Evolutionary conservation across 37 sponge, comb jelly and placozoan species (phyloP), one percentile per base, ranked within the genome.

Genomic region (Theonella swinhoei): DNA sequence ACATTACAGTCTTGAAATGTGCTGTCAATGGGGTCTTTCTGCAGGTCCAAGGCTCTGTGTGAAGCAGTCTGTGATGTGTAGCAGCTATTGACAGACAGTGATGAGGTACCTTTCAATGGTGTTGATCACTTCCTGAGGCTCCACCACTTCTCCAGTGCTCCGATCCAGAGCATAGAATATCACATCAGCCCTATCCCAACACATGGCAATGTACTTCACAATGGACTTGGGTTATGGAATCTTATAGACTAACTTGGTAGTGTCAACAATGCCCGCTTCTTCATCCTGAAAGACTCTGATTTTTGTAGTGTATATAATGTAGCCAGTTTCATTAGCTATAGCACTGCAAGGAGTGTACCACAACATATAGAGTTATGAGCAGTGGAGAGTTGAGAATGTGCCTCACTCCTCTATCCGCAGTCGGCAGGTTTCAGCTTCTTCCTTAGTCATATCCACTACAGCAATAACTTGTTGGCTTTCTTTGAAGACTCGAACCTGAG

Each of bases 151-250:
- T 20, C 34, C 66, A 73, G 72, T 42, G 36, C 0, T 3, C 0
- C 43, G 54, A 9, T 83, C 33, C 29, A 83, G 42, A 34, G 32
- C 47, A 31, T 67, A 75, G 75, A 83, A 74, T 11, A 65, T 19
- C 32, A 83, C 47, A 34, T 83, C 84, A 64, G 84, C 61, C n/a
- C 84, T 83, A 62, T 4, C n/a, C 1, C 9, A 43, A n/a, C n/a
- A n/a, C n/a, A n/a, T n/a, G n/a, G n/a, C n/a, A n/a, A n/a, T n/a
- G n/a, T n/a, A n/a, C n/a, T n/a, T n/a, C n/a, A n/a, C n/a, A n/a
- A n/a, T n/a, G n/a, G n/a, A n/a, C n/a, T n/a, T n/a, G n/a, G n/a
- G n/a, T n/a, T n/a, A n/a, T 20, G 58, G 24, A 28, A 4, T 60
- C 29, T 4, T 3, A 28, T 3, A 3, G 19, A 8, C 82, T 4